Base-by-base conservation (phyloP, 2,113 vertebrate species). In the human (Homo sapiens) region DNA sequence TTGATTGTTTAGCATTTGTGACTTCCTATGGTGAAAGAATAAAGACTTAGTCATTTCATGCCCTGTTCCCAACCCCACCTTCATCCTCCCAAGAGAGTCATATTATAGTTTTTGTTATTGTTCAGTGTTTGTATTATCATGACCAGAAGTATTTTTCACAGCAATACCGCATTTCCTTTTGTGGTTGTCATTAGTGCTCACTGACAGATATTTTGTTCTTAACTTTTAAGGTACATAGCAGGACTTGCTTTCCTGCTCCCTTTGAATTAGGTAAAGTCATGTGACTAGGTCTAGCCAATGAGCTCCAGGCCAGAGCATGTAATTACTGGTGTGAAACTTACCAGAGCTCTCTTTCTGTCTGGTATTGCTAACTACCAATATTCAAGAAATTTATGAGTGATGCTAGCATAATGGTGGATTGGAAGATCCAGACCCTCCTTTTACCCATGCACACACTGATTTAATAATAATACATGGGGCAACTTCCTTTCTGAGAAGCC, bases 61-160 rank as follows among this genome's bases (percentile, higher is more conserved):
- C 2, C n/a, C 23, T 18, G 8, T 17, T 2, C 0, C 1, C 2
- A 9, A 16, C n/a, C 38, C 17, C 52, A 57, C 5, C 3, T 52
- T 45, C 43, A 35, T 20, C 10, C 73, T n/a, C 45, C 43, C 30
- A 48, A 5, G 18, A 18, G 32, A 45, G 8, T 64, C 57, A 50
- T n/a, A 64, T 4, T 4, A 27, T 50, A 32, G 55, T 35, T 90
- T 30, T 16, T 25, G 1, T 25, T 4, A 2, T 7, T 48, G 38
- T 25, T 20, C 30, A 55, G 25, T 66, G 64, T 66, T 66, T 32
- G 13, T 66, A 66, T 66, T 66, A 66, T 66, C 64, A 32, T 66
- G 64, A 22, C 1, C 5, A 3, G 35, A 23, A 84, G 13, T 78
- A 25, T 40, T 25, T 6, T 35, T 32, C 66, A 27, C 48, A 55